Evolutionary conservation across 2,113 vertebrate genomes (phyloP).

Genomic region (Peucedramus taeniatus): DNA sequence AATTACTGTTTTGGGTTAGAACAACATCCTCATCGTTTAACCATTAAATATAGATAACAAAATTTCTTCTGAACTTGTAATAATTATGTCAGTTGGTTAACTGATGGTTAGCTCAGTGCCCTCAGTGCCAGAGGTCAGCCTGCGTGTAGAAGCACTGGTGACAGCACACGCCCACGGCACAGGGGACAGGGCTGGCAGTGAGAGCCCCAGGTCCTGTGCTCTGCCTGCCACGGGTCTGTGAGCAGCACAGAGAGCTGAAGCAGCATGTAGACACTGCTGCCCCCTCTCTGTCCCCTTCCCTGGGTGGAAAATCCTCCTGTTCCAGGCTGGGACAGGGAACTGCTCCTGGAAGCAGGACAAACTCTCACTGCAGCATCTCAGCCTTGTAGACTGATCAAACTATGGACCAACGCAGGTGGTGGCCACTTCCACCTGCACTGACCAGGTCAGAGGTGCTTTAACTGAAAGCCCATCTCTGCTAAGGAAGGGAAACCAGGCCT

Average conservation of each 20-base stretch:
- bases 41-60: neutral
- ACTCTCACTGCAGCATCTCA: neutral
- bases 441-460: neutral
- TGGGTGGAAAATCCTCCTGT: neutral
- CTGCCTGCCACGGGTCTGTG: neutral
- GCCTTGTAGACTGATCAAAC: neutral
- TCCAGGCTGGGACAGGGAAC: neutral
- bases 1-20: slow-evolving; percentile 8
- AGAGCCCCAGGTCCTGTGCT: neutral
- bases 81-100: neutral
- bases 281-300: fast-evolving
- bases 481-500: neutral
- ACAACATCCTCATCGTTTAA: neutral
- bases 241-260: neutral
- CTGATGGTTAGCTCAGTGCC: fast-evolving
- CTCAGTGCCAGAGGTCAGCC: neutral
- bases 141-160: neutral
- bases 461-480: neutral
- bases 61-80: neutral
- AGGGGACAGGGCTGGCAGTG: neutral
- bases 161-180: fast-evolving
- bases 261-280: fast-evolving
- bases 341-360: neutral
- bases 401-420: neutral
- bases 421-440: neutral